Evolutionary conservation across 2,888 invertebrate species (phyloP).

Genomic region (Lucinisca nassula): DNA sequence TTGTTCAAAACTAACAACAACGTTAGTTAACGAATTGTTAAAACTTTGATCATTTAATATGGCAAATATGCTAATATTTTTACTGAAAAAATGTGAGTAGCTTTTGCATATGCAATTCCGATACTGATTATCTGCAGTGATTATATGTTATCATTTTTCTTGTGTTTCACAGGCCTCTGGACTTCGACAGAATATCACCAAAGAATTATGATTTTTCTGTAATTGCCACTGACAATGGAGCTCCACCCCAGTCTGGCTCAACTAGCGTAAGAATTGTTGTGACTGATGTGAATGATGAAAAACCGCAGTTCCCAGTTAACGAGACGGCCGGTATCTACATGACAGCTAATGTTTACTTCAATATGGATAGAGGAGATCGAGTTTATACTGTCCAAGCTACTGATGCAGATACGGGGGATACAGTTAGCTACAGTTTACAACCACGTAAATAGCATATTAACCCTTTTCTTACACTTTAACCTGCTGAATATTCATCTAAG

Average conservation of each 20-base stretch:
- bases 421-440: constrained; percentile 93
- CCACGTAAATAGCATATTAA: neutral
- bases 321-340: constrained; percentile 64
- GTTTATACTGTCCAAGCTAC: constrained; percentile 97
- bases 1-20: no score
- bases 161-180: constrained; percentile 83
- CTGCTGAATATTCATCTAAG: no score
- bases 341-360: constrained; percentile 73
- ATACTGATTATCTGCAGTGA: no score
- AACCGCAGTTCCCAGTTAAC: constrained; percentile 90
- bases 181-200: constrained; percentile 82
- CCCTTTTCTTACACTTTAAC: no score
- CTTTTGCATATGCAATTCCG: no score
- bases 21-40: no score
- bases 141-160: no score
- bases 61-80: no score
- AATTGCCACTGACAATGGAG: constrained; percentile 93
- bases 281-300: constrained; percentile 99
- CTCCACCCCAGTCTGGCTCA: constrained; percentile 9
- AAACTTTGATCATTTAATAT: no score
- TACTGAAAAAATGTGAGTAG: no score
- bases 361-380: constrained; percentile 88
- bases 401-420: constrained; percentile 97
- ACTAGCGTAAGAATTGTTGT: constrained; percentile 90
- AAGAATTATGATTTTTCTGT: constrained; percentile 95